A percentile compares a stretch with the other conserved stretches of the same genome.
phyloP scores from a whole-genome alignment of 2,113 vertebrate genomes.

The Spea multiplicata region DNA sequence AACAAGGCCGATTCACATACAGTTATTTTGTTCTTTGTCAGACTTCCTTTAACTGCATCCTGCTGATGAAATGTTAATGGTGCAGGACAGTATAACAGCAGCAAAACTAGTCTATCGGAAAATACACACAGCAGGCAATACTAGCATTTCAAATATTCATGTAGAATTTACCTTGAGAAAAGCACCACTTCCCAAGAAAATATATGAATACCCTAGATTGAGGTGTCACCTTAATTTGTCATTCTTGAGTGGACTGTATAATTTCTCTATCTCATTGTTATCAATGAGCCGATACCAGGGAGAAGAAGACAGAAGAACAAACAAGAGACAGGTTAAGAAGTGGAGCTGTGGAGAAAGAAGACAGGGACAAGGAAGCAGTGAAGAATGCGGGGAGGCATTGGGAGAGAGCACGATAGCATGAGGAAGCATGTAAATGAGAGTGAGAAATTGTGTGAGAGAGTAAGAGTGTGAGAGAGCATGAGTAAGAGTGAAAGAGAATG shows the following conservation, averaged over 20 bases:
- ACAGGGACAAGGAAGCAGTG: too few species aligned
- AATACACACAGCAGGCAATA: constrained; percentile 8
- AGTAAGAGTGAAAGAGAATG: too few species aligned
- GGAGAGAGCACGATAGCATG: too few species aligned
- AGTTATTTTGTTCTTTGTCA: background rate
- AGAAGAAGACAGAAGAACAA: background rate
- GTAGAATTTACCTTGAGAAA: constrained; percentile 3
- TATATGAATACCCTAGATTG: background rate
- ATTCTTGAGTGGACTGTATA: background rate
- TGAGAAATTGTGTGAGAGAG: too few species aligned
- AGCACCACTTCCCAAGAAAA: background rate
- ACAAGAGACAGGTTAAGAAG: too few species aligned
- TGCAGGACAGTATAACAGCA: background rate
- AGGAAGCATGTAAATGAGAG: too few species aligned
- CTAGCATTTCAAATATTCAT: background rate
- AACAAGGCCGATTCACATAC: background rate
- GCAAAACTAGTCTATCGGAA: background rate
- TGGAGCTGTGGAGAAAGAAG: too few species aligned
- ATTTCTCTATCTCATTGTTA: background rate
- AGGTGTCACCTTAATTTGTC: background rate
- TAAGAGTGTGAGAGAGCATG: too few species aligned
- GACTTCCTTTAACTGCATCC: background rate
- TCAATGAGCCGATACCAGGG: background rate
- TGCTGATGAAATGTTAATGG: constrained; percentile 15
- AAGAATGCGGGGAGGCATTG: too few species aligned